A percentile compares a stretch with the other conserved stretches of the same genome.
Conservation (phyloP, 1,140 invertebrate species). For the Lepidotrigona ventralis region DNA sequence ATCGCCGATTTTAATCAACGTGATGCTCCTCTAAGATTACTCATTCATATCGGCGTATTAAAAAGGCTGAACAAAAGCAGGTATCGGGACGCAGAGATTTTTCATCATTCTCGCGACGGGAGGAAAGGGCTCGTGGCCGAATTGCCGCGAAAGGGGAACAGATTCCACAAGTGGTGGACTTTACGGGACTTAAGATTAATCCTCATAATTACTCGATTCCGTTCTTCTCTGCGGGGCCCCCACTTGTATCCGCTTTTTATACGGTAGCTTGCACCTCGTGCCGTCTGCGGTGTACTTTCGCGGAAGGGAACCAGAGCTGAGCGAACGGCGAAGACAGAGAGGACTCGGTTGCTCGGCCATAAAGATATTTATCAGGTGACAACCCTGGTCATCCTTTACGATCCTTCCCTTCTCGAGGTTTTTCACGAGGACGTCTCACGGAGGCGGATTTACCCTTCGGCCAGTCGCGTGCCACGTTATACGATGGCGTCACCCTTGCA, state of each 20-base stretch:
- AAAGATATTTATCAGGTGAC: constrained; percentile 74
- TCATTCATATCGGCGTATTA: background rate
- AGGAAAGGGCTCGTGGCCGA: background rate
- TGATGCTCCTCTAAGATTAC: background rate
- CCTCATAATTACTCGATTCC: constrained; percentile 76
- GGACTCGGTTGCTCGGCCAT: constrained; percentile 48
- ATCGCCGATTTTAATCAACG: background rate
- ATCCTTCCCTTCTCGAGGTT: constrained; percentile 38
- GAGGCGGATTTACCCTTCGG: constrained; percentile 23
- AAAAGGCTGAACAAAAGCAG: constrained; percentile 1
- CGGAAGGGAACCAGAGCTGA: background rate
- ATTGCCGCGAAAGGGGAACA: constrained; percentile 43
- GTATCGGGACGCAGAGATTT: constrained; percentile 14
- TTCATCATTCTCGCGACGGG: constrained; percentile 7
- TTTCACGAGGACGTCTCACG: constrained; percentile 32
- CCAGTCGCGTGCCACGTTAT: constrained; percentile 50
- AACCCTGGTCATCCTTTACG: constrained; percentile 67
- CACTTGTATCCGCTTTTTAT: constrained; percentile 67
- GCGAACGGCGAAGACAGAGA: background rate
- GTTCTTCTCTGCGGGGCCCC: constrained; percentile 59
- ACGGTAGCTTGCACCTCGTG: constrained; percentile 36
- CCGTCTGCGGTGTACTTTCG: constrained; percentile 25
- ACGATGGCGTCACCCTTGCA: constrained; percentile 24
- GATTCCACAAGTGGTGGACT: constrained; percentile 79
- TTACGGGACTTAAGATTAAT: constrained; percentile 80